Conservation (phyloP, 2,797 vertebrate species). For the Acestrorhynchus altus region DNA sequence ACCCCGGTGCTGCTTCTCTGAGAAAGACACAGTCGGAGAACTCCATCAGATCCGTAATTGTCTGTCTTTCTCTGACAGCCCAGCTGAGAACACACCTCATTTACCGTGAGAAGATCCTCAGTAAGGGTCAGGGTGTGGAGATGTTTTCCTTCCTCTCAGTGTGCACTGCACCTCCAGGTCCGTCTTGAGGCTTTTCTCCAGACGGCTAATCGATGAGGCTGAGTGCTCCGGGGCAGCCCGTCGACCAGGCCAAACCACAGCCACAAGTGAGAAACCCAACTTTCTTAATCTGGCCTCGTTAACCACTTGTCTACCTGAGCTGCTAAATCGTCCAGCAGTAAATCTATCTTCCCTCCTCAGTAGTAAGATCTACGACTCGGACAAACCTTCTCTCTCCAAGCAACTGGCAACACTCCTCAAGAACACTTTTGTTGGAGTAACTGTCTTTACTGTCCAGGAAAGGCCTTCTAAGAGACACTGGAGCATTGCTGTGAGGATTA, state of each 20-base stretch:
- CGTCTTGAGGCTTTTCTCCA: slow-evolving; percentile 31
- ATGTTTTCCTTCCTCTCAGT: slow-evolving; percentile 33
- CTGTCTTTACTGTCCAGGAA: too few relatives aligned
- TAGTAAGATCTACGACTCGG: neutral
- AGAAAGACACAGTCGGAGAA: too few relatives aligned
- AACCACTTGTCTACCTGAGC: slow-evolving; percentile 20
- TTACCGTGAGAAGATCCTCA: slow-evolving; percentile 17
- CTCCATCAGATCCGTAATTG: slow-evolving; percentile 24
- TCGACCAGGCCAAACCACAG: slow-evolving; percentile 24
- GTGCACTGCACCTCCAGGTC: neutral
- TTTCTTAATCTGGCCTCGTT: slow-evolving; percentile 39
- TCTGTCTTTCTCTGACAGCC: slow-evolving; percentile 5
- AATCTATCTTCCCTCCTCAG: slow-evolving; percentile 9
- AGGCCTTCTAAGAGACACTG: too few relatives aligned
- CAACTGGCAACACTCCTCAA: neutral
- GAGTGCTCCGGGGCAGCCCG: slow-evolving; percentile 28
- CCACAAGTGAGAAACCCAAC: slow-evolving; percentile 19
- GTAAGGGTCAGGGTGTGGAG: slow-evolving; percentile 8
- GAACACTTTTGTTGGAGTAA: too few relatives aligned
- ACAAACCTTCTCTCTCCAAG: neutral
- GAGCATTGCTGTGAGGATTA: too few relatives aligned
- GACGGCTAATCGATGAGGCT: slow-evolving; percentile 45
- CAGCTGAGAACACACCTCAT: neutral
- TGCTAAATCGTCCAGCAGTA: neutral
- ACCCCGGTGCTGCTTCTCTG: too few relatives aligned